phyloP scores from a whole-genome alignment of 2,888 invertebrate species.

The Acrocera orbiculus region DNA sequence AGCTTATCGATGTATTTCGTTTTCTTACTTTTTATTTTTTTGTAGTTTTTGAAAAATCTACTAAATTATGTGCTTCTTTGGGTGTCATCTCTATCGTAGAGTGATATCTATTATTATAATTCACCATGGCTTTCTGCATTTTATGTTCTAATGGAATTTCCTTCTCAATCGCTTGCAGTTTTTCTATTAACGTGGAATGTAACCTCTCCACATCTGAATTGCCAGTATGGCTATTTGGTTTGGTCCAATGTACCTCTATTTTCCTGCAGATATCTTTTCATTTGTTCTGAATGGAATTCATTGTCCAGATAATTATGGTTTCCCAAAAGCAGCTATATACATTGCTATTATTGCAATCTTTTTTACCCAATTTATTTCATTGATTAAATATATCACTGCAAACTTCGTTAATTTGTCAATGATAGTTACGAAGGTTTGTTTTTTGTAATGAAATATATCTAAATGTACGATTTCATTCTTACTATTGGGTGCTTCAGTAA shows the following conservation, averaged over 20 bases:
- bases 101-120: slow-evolving; percentile 7
- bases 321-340: not conserved
- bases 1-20: not conserved
- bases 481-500: not conserved
- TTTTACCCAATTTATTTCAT: not conserved
- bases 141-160: slow-evolving; percentile 3
- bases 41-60: no score
- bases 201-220: slow-evolving; percentile 1
- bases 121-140: slow-evolving; percentile 6
- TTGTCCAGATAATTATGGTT: slow-evolving; percentile 1
- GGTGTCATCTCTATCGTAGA: slow-evolving; percentile 4
- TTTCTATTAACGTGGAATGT: not conserved
- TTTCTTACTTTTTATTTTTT: slow-evolving; percentile 2
- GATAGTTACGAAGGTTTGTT: slow-evolving; percentile 3
- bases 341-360: not conserved
- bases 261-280: not conserved
- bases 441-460: not conserved
- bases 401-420: slow-evolving; percentile 7
- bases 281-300: not conserved
- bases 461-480: not conserved
- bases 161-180: slow-evolving; percentile 3
- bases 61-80: slow-evolving; percentile 1
- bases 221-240: not conserved
- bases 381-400: not conserved
- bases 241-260: slow-evolving; percentile 1